Evolutionary conservation across 2,888 invertebrate genomes (phyloP).

Genomic region (Hirudinaria manillensis): DNA sequence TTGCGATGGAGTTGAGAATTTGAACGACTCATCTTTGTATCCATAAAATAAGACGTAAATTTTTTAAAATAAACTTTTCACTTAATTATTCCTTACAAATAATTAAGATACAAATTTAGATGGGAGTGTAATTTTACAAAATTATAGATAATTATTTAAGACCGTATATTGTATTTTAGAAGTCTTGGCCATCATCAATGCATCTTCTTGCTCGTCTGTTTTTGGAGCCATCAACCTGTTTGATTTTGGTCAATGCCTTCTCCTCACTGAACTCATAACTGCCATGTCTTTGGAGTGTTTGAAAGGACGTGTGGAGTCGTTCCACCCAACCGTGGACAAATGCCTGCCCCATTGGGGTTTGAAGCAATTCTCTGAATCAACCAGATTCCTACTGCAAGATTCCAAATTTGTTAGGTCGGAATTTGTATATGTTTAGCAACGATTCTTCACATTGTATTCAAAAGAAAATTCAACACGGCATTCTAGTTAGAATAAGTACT

Average conservation of each 20-base stretch:
- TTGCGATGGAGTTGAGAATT: too few relatives aligned
- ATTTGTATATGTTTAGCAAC: not conserved
- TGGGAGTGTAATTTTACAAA: not conserved
- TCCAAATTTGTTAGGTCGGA: slow-evolving; percentile 35
- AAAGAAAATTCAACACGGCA: not conserved
- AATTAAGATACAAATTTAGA: too few relatives aligned
- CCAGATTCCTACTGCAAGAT: slow-evolving; percentile 33
- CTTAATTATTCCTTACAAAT: too few relatives aligned
- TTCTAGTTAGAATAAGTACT: too few relatives aligned
- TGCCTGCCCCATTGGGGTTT: slow-evolving; percentile 40
- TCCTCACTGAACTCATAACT: slow-evolving; percentile 38
- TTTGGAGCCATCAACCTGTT: slow-evolving; percentile 38
- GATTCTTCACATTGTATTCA: not conserved
- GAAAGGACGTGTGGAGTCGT: slow-evolving; percentile 38
- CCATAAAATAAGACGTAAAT: too few relatives aligned
- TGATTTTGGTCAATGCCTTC: slow-evolving; percentile 35
- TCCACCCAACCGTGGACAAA: slow-evolving; percentile 38
- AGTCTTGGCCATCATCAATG: slow-evolving; percentile 42
- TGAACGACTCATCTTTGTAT: too few relatives aligned
- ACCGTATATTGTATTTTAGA: slow-evolving; percentile 34
- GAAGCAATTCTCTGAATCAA: slow-evolving; percentile 35
- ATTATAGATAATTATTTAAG: not conserved
- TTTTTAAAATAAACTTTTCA: too few relatives aligned
- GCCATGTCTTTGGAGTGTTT: slow-evolving; percentile 38
- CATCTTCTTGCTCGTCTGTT: slow-evolving; percentile 39